A percentile compares a stretch with the other conserved stretches of the same genome.
These are phyloP conservation scores for Omphaloscelis lunosa DNA, from an alignment of 2,888 invertebrate genomes.

Conservation along the genomic window DNA sequence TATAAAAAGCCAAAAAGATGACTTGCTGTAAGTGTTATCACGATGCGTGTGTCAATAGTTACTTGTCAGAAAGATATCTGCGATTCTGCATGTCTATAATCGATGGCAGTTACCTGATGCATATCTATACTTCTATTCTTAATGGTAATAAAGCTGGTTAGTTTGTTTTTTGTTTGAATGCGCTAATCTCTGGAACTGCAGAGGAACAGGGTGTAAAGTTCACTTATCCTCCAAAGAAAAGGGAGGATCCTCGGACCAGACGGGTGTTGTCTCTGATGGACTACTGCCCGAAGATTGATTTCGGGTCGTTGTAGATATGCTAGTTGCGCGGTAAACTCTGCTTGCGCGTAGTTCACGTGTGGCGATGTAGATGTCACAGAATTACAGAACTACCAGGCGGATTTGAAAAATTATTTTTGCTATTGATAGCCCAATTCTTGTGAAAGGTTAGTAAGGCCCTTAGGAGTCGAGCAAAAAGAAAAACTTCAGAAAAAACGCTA, in stretches of 20 bases:
- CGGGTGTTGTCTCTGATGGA: too few species aligned
- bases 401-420: too few species aligned
- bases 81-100: neutral
- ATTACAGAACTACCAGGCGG: too few species aligned
- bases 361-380: too few species aligned
- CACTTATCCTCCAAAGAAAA: too few species aligned
- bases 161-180: neutral
- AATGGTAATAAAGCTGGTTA: neutral
- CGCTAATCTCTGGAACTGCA: neutral
- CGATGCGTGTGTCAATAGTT: neutral
- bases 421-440: too few species aligned
- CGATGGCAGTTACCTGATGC: neutral
- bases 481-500: neutral
- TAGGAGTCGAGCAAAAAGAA: neutral
- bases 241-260: too few species aligned
- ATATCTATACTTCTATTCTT: neutral
- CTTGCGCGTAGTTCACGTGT: too few species aligned
- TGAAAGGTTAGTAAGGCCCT: neutral
- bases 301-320: too few species aligned
- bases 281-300: too few species aligned
- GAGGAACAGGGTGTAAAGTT: too few species aligned
- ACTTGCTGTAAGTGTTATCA: neutral
- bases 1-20: neutral
- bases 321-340: too few species aligned
- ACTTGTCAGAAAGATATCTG: neutral